Evolutionary conservation across 2,888 invertebrate species (phyloP).

Genomic region (Neoascia interrupta): DNA sequence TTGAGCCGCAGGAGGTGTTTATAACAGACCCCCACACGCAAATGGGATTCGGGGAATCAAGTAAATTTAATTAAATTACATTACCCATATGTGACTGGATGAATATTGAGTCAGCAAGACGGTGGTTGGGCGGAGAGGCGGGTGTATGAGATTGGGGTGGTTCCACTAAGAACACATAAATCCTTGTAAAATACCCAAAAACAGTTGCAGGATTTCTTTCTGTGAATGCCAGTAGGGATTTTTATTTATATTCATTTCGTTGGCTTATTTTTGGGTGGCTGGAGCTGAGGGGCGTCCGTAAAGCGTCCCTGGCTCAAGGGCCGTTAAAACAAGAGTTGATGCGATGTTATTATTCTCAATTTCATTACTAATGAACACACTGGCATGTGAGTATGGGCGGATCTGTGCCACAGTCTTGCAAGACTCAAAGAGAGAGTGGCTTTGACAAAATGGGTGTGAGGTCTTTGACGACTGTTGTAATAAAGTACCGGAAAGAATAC

Average conservation of each 20-base stretch:
- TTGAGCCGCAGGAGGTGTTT: conserved; percentile 21
- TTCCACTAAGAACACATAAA: conserved; percentile 37
- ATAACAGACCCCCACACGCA: conserved; percentile 3
- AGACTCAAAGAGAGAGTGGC: no score
- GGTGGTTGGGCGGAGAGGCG: no score
- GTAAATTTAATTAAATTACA: conserved; percentile 58
- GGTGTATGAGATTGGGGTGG: neutral
- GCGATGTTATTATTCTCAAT: conserved; percentile 23
- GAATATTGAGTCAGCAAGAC: conserved; percentile 29
- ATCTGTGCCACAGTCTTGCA: no score
- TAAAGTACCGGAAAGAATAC: no score
- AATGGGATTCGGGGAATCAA: conserved; percentile 38
- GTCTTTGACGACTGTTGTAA: no score
- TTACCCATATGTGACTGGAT: conserved; percentile 49
- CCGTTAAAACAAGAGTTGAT: conserved; percentile 26
- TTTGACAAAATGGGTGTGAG: no score
- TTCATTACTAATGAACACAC: conserved; percentile 41
- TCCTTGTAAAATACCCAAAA: conserved; percentile 36
- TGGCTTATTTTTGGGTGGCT: no score
- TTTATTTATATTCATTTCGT: conserved; percentile 7
- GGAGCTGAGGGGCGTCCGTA: no score
- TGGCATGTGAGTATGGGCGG: no score
- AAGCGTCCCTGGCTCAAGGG: conserved; percentile 2
- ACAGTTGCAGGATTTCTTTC: conserved; percentile 42
- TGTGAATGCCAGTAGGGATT: conserved; percentile 5